Evolutionary conservation across 1,140 invertebrate species (phyloP), one percentile per base, ranked within the genome.

Genomic region (Caenorhabditis elegans): DNA sequence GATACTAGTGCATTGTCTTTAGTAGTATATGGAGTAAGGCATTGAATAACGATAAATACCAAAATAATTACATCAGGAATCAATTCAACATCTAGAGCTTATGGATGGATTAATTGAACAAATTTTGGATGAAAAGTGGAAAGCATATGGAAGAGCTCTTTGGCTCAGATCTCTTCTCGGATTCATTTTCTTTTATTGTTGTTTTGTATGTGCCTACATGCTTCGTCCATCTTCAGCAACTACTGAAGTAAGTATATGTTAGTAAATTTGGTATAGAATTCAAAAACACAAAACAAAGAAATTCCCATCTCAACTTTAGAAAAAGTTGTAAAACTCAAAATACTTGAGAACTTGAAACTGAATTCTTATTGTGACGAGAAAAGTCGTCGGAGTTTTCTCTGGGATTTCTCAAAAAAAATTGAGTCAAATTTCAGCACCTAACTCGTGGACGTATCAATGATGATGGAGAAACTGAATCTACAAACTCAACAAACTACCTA

Each of bases 101-200:
- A 93, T 99, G 92, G 96, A 98, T 89, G 97, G 97, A 1, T 93
- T 97, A 77, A 91, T 99, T 26, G 94, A 97, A 3, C 95, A 98
- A 90, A 92, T 99, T 11, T 90, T 99, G 10, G 94, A 97, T 88
- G 96, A 96, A 0, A 99, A 99, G 91, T 99, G 97, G 97, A 95
- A 97, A 86, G 46, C 80, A n/a, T 84, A 49, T 31, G 80, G 77
- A 39, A 78, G 36, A 70, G 51, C 24, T 19, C 36, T 60, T 39
- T 80, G 77, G 88, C 55, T 76, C 39, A 82, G 49, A 49, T 88
- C 87, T 24, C 47, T 89, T 17, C 17, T 82, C 19, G 79, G 76
- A 19, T 88, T 88, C 70, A 28, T 83, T 31, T 79, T 88, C 24
- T 88, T 87, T 48, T 88, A 87, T 76, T 39, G 80, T 47, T 79